Percentiles rank a stretch among this genome's conserved stretches.
These are phyloP conservation scores for Chrysina gloriosa DNA, from an alignment of 2,888 invertebrate species.

Conservation along the genomic window DNA sequence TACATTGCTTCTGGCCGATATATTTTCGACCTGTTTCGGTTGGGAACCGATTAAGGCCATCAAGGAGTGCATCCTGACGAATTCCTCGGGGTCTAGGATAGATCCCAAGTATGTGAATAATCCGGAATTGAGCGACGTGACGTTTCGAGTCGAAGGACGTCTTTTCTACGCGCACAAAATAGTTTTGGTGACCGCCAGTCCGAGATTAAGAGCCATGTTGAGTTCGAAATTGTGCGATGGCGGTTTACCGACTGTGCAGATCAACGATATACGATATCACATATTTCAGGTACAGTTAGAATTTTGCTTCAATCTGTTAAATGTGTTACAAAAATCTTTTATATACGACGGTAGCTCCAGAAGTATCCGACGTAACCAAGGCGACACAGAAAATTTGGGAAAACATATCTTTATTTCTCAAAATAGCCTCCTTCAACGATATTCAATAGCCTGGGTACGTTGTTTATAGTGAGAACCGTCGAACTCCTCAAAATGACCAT, in stretches of 20 bases:
- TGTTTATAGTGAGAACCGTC: too few relatives aligned
- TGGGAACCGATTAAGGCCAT: constrained; percentile 86
- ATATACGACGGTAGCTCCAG: too few relatives aligned
- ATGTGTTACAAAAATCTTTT: too few relatives aligned
- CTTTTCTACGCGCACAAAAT: constrained; percentile 95
- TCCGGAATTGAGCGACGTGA: constrained; percentile 91
- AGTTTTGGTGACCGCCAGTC: constrained; percentile 90
- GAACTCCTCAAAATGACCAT: too few relatives aligned
- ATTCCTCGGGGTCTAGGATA: constrained; percentile 78
- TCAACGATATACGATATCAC: constrained; percentile 91
- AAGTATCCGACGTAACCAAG: too few relatives aligned
- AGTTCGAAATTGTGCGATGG: constrained; percentile 79
- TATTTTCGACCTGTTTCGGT: constrained; percentile 89
- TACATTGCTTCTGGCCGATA: constrained; percentile 86
- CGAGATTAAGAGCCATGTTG: constrained; percentile 87
- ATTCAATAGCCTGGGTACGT: too few relatives aligned
- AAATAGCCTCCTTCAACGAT: too few relatives aligned
- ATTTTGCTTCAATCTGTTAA: too few relatives aligned
- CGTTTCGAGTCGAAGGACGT: constrained; percentile 90
- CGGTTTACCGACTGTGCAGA: constrained; percentile 86
- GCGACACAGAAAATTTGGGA: too few relatives aligned
- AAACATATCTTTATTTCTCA: too few relatives aligned
- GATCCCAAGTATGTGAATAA: constrained; percentile 96
- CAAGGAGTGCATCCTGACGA: constrained; percentile 74
- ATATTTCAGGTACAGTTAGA: constrained; percentile 95